phyloP scores from a whole-genome alignment of 2,113 vertebrate species.

The Bucco capensis region DNA sequence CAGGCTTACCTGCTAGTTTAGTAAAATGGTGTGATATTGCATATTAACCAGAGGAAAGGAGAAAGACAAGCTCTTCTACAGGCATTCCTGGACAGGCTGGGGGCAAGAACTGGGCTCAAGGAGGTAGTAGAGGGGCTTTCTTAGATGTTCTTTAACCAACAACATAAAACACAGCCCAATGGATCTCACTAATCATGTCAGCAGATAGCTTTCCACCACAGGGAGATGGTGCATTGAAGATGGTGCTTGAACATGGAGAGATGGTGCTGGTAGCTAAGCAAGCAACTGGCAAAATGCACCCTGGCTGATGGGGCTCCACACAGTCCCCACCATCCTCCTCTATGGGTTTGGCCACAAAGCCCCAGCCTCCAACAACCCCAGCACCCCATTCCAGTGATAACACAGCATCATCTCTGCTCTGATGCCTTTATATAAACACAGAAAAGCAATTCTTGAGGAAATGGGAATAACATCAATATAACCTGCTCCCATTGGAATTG shows the following conservation, averaged over 20 bases:
- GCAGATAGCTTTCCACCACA: accelerated
- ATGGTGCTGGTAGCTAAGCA: neutral
- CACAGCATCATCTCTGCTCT: accelerated
- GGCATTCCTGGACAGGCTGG: neutral
- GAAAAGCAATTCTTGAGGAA: neutral
- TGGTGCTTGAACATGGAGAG: accelerated
- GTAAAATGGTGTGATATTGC: neutral
- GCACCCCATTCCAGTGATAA: neutral
- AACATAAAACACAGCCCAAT: neutral
- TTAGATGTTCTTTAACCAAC: neutral
- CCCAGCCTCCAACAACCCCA: accelerated
- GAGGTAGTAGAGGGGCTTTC: neutral
- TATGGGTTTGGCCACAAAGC: accelerated
- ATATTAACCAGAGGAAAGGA: neutral
- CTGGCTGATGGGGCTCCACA: accelerated
- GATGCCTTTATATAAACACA: neutral
- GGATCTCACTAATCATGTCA: neutral
- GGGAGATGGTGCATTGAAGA: neutral
- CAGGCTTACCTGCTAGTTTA: neutral
- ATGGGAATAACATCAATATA: neutral
- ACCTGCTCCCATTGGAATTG: neutral
- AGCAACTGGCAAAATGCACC: neutral
- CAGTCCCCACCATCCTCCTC: neutral
- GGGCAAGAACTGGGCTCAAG: neutral
- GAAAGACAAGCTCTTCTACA: neutral